phyloP scores from a whole-genome alignment of 2,888 invertebrate genomes.

The Drosophila borealis region DNA sequence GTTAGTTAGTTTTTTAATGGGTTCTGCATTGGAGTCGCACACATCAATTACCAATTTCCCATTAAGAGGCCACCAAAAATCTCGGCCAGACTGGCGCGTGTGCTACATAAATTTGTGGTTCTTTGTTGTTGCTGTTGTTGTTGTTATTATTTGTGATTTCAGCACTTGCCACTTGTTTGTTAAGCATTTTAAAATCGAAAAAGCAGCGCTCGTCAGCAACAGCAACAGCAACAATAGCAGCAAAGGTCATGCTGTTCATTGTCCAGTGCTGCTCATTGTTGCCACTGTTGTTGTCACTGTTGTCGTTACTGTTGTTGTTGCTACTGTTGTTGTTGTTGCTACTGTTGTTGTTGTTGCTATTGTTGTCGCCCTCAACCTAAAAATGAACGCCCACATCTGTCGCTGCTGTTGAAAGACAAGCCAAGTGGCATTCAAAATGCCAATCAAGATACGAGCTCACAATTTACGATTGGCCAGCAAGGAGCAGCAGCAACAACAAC shows the following conservation, averaged over 20 bases:
- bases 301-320: background rate
- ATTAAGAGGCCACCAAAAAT: conserved; percentile 27
- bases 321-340: background rate
- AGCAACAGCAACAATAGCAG: conserved; percentile 34
- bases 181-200: conserved; percentile 69
- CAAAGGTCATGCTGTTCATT: conserved; percentile 73
- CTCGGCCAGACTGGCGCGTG: conserved; percentile 67
- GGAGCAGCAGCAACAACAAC: conserved; percentile 28
- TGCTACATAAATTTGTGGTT: conserved; percentile 65
- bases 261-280: conserved; percentile 45
- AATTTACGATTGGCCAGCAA: conserved; percentile 70
- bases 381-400: conserved; percentile 54
- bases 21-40: conserved; percentile 1
- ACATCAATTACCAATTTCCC: conserved; percentile 10
- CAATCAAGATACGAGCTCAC: conserved; percentile 60
- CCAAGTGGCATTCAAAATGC: conserved; percentile 60
- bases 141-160: conserved; percentile 40
- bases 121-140: conserved; percentile 30
- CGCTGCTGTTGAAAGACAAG: conserved; percentile 57
- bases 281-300: background rate
- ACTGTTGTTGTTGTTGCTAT: conserved; percentile 1
- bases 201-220: conserved; percentile 52
- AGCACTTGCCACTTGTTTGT: conserved; percentile 70
- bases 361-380: conserved; percentile 31
- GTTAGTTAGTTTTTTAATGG: conserved; percentile 35